Evolutionary conservation across 2,797 vertebrate genomes (phyloP), one percentile per base, ranked within the genome.

Genomic region (Lacerta viridis): DNA sequence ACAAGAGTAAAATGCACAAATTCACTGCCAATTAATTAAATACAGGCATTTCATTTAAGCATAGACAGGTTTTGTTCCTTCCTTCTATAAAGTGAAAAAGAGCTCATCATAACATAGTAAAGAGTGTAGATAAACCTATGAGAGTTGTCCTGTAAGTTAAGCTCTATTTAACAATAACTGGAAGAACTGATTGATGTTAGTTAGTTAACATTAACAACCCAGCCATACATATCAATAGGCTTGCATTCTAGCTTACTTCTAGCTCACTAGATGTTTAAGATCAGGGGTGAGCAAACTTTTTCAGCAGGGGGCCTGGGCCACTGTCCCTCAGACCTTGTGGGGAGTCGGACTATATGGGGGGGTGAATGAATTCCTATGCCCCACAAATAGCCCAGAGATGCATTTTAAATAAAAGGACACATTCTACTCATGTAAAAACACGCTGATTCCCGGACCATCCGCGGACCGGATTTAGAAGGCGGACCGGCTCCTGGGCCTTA

Each of bases 91-190:
- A 71, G 84, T 68, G 80, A 95, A 91, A 80, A 91, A 94, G 86
- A 90, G 68, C 82, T 87, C 0, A 0, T 6, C 76, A 46, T 89
- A 86, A 80, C 81, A 86, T 79, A 76, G 15, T 90, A 93, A 17
- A 13, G 6, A 20, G n/a, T 72, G 18, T 72, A 69, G 15, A 39
- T 39, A 74, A 33, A 13, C 71, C 17, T 36, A 74, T 92, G 93
- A 90, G 39, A 88, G 81, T 85, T 80, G 79, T 74, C 83, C 46
- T 89, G 90, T 90, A 36, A 86, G 75, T 78, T 82, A 81, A 91
- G 66, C 92, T 93, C 92, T 92, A 27, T 83, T 90, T 88, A 93
- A 91, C 84, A 93, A 90, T 94, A 77, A 93, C 25, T 89, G 87
- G 74, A 90, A 90, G 15, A 18, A 82, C 78, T 77, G 43, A 91